These are phyloP conservation scores for Ctena decussata DNA, from an alignment of 2,888 invertebrate genomes.

Conservation along the genomic window DNA sequence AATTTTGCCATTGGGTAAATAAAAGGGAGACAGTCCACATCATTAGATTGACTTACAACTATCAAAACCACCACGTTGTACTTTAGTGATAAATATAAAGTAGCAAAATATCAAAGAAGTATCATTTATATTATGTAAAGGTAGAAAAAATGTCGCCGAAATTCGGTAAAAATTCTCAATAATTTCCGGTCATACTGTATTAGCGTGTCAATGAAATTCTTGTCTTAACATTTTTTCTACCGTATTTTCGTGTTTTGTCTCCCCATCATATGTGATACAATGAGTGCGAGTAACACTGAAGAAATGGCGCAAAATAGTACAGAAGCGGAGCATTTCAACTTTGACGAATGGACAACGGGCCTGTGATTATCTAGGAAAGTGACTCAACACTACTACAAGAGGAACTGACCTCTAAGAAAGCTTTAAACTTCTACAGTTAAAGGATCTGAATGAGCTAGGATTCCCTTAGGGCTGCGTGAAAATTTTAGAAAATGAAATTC, in stretches of 20 bases:
- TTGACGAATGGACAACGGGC: background rate
- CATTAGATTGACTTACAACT: too few species aligned
- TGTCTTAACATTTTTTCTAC: background rate
- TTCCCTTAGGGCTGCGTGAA: background rate
- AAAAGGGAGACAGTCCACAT: too few species aligned
- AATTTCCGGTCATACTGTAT: too few species aligned
- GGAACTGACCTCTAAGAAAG: background rate
- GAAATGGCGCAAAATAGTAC: background rate
- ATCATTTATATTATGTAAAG: too few species aligned
- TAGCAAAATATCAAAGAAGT: too few species aligned
- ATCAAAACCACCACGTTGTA: too few species aligned
- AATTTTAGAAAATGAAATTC: background rate
- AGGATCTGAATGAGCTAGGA: background rate
- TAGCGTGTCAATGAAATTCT: background rate
- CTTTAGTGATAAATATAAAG: too few species aligned
- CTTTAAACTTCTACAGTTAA: background rate
- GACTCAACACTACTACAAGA: background rate
- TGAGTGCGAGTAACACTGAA: background rate
- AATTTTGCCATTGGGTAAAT: too few species aligned
- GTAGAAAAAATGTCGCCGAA: too few species aligned
- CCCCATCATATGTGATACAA: background rate
- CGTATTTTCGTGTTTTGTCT: too few species aligned
- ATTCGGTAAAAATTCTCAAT: too few species aligned
- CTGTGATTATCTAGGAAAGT: background rate
- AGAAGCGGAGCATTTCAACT: background rate